Evolutionary conservation across 2,113 vertebrate species (phyloP), one percentile per base, ranked within the genome.

Genomic region (Eleginops maclovinus): DNA sequence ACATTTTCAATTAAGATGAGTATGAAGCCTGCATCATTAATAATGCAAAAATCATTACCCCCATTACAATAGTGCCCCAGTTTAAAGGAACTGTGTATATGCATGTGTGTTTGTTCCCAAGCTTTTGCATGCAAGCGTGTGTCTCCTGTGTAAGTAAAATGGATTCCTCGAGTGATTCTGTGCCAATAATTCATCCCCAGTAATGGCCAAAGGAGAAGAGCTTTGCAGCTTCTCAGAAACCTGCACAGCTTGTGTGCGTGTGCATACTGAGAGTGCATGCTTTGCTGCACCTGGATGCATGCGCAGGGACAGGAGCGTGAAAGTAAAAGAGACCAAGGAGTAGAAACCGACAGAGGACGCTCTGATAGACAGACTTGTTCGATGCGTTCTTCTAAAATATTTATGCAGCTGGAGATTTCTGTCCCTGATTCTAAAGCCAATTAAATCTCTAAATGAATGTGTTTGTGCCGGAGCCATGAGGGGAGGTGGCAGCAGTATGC

Each of bases 21-120:
- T 72, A 87, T 79, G 87, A 89, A 84, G 83, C 58, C 51, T 67
- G 78, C 8, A 78, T 90, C 72, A 88, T 94, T 92, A 94, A 93
- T 92, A 92, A 92, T 94, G 82, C 85, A 93, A 85, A 87, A 87
- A 89, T 87, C 87, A 91, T 91, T 91, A 89, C 79, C 83, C 89
- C 92, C 85, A 89, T 91, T 91, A 88, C 72, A 44, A 79, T 44
- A 77, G 74, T 19, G 86, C 46, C 90, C 91, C 75, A 90, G 79
- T 90, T 93, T 85, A 87, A 88, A 87, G 70, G 72, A 60, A 61
- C 46, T 41, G 14, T 82, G 64, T 47, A 46, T 1, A 43, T 60
- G 80, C 47, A 47, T 56, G 50, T 77, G 71, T 84, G 77, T 84
- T 68, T 79, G 72, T 73, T 64, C 56, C 61, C 79, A 60, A 58